These are phyloP conservation scores for Beroe ovata DNA, from an alignment of 37 sponge, comb jelly and placozoan species.

Conservation along the genomic window DNA sequence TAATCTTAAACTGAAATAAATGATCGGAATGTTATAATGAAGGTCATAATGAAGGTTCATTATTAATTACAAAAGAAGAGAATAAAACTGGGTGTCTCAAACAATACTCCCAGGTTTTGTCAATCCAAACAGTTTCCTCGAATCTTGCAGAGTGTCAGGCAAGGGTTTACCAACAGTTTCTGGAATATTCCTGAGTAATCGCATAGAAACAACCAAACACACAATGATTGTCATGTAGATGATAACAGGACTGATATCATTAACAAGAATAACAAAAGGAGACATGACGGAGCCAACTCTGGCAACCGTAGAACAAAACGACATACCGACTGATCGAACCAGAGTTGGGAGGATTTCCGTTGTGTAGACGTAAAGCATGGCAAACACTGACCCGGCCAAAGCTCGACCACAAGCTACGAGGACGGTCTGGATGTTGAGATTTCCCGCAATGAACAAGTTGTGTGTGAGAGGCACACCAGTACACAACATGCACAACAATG, in stretches of 20 bases:
- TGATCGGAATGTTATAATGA: too few relatives aligned
- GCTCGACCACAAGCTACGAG: constrained; percentile 45
- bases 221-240: constrained; percentile 1
- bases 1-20: too few relatives aligned
- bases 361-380: constrained; percentile 32
- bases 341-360: constrained; percentile 45
- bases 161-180: constrained; percentile 52
- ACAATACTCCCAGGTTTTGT: not conserved
- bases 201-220: not conserved
- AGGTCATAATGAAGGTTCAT: too few relatives aligned
- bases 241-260: constrained; percentile 16
- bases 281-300: constrained; percentile 18
- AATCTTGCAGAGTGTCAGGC: constrained; percentile 17
- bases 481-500: not conserved
- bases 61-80: too few relatives aligned
- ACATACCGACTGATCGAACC: constrained; percentile 34
- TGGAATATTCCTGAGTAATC: not conserved
- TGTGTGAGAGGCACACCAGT: not conserved
- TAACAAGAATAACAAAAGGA: constrained; percentile 50
- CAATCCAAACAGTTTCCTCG: constrained; percentile 19
- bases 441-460: not conserved
- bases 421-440: constrained; percentile 5
- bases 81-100: too few relatives aligned
- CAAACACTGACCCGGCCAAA: constrained; percentile 39
- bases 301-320: constrained; percentile 20